Evolutionary conservation across 2,888 invertebrate genomes (phyloP), one percentile per base, ranked within the genome.

Genomic region (Drosophila anomelani): DNA sequence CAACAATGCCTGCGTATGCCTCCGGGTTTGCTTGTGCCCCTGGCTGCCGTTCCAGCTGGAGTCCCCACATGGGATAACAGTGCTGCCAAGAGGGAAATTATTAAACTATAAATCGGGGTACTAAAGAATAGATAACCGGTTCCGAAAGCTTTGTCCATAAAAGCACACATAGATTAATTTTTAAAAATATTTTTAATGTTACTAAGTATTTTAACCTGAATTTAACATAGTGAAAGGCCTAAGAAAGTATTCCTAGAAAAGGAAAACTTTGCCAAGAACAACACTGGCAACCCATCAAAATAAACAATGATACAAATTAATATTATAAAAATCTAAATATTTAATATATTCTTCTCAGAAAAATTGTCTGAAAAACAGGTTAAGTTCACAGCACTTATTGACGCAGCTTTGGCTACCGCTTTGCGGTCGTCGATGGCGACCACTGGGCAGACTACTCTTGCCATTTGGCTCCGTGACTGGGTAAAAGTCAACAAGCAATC

Each of bases 401-500:
- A 20, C 8, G 8, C 17, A 12, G 23, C 32, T n/a, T 57, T 47
- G 15, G 15, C 12, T 34, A 47, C 13, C 10, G 7, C 29, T 29
- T 29, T 58, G 39, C n/a, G 39, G 26, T 43, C 26, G 43, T 32
- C 44, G 56, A 49, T 56, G 39, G 56, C 44, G 56, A 46, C 55
- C 73, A 72, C 56, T 68, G 68, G 41, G 55, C 67, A 68, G 67
- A 67, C 67, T 43, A 46, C 70, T 36, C 69, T 66, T 60, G 60
- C 44, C 62, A 41, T 58, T 36, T 49, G 38, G 9, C 12, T 15
- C 20, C 51, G 49, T 17, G 34, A 46, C 10, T 71, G 67, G 70
- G 87, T 87, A 83, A 83, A 85, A 87, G 83, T 74, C 73, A 72
- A 68, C 57, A 57, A 74, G 39, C 55, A 43, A 72, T 68, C 59